Percentiles rank a stretch among this genome's conserved stretches.
phyloP scores from a whole-genome alignment of 1,140 invertebrate species.

The Danaus plexippus region DNA sequence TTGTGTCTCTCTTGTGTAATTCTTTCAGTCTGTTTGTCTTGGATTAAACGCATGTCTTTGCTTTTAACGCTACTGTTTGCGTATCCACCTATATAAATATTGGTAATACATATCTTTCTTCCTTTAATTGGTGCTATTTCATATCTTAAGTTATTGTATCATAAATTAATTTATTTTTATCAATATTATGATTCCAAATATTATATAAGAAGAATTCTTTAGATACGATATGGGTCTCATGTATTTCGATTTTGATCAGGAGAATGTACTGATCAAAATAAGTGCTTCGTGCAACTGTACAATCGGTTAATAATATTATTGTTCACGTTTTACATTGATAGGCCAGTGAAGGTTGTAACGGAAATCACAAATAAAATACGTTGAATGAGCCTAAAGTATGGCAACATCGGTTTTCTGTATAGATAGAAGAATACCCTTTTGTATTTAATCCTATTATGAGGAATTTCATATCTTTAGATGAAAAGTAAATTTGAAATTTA shows the following conservation, averaged over 20 bases:
- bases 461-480: no score
- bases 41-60: conserved; percentile 67
- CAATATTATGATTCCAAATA: no score
- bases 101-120: conserved; percentile 38
- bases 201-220: no score
- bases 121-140: conserved; percentile 43
- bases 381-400: conserved; percentile 30
- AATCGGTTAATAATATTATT: conserved; percentile 59
- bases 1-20: conserved; percentile 58
- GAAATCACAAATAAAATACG: conserved; percentile 39
- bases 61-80: conserved; percentile 66
- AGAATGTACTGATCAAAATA: conserved; percentile 36
- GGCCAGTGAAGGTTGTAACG: conserved; percentile 30
- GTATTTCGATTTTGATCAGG: conserved; percentile 40
- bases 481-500: no score
- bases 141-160: no score
- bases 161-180: no score
- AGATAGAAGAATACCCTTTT: no score
- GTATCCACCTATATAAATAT: conserved; percentile 59
- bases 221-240: conserved; percentile 41
- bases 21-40: conserved; percentile 64
- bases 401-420: conserved; percentile 15
- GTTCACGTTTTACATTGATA: conserved; percentile 61
- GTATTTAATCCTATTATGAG: no score
- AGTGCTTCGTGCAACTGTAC: conserved; percentile 55